phyloP scores from a whole-genome alignment of 2,888 invertebrate species.

The Parnassius smintheus region DNA sequence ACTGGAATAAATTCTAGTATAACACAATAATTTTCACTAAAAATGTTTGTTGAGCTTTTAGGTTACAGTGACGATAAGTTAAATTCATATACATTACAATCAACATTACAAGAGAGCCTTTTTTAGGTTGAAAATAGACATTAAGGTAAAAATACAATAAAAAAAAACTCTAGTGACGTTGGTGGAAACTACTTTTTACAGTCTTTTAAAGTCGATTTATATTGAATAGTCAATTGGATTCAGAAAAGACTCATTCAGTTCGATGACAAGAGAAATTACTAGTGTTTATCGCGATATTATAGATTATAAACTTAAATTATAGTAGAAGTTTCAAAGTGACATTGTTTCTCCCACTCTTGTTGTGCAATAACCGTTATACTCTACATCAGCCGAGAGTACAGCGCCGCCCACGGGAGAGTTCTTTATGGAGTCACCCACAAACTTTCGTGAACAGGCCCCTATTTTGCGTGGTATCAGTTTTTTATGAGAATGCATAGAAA shows the following conservation, averaged over 20 bases:
- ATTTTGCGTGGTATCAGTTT: conserved; percentile 39
- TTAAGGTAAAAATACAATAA: conserved; percentile 25
- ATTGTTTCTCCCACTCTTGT: conserved; percentile 38
- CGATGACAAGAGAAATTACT: not conserved
- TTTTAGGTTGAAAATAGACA: conserved; percentile 12
- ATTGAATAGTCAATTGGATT: no score
- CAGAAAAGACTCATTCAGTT: no score
- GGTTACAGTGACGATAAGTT: no score
- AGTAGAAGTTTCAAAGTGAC: conserved; percentile 17
- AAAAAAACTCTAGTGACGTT: conserved; percentile 15
- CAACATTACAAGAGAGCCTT: conserved; percentile 5
- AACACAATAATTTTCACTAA: no score
- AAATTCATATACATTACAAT: not conserved
- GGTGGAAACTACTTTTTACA: conserved; percentile 4
- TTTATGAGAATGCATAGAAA: conserved; percentile 25
- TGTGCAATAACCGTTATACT: conserved; percentile 36
- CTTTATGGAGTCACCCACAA: conserved; percentile 50
- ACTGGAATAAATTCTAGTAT: no score
- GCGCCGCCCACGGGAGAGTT: conserved; percentile 49
- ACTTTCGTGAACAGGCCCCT: conserved; percentile 36
- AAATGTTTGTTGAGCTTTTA: no score
- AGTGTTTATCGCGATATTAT: conserved; percentile 13
- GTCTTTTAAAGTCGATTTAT: no score
- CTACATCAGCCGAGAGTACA: conserved; percentile 38
- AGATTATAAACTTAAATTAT: conserved; percentile 7